Evolutionary conservation across 2,113 vertebrate species (phyloP).

Genomic region (Seriola aureovittata): DNA sequence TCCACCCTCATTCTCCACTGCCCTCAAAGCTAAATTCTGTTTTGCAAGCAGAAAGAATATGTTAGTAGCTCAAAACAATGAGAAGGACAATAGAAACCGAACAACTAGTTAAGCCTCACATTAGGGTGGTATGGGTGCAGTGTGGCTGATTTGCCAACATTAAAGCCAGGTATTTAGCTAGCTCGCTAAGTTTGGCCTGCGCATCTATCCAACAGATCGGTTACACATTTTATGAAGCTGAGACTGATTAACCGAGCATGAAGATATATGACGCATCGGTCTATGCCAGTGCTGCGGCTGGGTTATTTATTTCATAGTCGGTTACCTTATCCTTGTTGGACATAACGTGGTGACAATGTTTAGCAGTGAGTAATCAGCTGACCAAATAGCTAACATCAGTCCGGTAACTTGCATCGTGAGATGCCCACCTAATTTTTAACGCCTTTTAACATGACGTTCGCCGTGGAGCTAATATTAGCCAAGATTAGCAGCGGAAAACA

Average conservation of each 20-base stretch:
- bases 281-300: conserved; percentile 27
- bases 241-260: conserved; percentile 48
- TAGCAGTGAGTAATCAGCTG: conserved; percentile 12
- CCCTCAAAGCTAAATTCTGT: conserved; percentile 36
- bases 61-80: conserved; percentile 28
- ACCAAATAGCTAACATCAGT: neutral
- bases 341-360: conserved; percentile 42
- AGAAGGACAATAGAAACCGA: conserved; percentile 14
- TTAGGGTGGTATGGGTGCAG: conserved; percentile 14
- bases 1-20: conserved; percentile 32
- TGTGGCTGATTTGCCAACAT: conserved; percentile 39
- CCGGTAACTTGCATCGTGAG: neutral
- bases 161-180: conserved; percentile 53
- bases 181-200: conserved; percentile 73
- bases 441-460: neutral
- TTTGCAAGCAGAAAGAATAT: conserved; percentile 23
- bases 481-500: conserved; percentile 55
- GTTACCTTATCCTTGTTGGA: conserved; percentile 8
- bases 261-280: conserved; percentile 56
- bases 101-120: conserved; percentile 27
- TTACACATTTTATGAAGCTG: conserved; percentile 71
- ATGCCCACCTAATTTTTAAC: neutral
- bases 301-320: conserved; percentile 42
- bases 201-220: conserved; percentile 66
- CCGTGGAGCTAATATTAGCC: conserved; percentile 26